Evolutionary conservation across 2,797 vertebrate genomes (phyloP), one percentile per base, ranked within the genome.

Genomic region (Pristis pectinata): DNA sequence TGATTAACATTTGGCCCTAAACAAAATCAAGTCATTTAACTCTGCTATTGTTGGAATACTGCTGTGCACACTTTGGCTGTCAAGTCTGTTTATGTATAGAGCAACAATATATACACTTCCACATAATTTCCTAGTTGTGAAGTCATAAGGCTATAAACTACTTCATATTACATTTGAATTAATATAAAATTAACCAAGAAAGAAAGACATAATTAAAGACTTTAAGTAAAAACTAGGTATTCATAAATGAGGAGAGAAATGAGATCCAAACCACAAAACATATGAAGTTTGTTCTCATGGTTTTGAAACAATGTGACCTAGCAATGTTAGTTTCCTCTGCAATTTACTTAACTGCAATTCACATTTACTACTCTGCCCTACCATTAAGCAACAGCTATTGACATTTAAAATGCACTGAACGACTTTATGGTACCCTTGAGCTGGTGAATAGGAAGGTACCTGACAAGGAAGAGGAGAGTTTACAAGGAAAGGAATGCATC

Each of bases 361-460:
- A 49, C 67, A 44, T 72, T 72, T 93, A 49, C 13, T 44, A 34
- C 24, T 44, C 1, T 0, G 24, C 13, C 44, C 6, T 19, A 27
- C 24, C 92, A 93, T 93, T 49, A 93, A 93, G 74, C 30, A 74
- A 74, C 41, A 74, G 27, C 72, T 93, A 53, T 53, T 74, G 44
- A 34, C 7, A 49, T 93, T 74, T 41, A 74, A 93, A 93, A 93
- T 76, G 24, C 30, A 34, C 24, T 49, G 9, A 49, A 93, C 7
- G 34, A 49, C 41, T 74, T 74, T 74, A 93, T 34, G 15, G 92
- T 53, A 93, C 64, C 24, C 70, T 93, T 74, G 13, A 70, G 61
- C 44, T 70, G 64, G 22, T 67, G 89, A 74, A 53, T 15, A 93
- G 56, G 1, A 74, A 74, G 27, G 41, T 72, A 53, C 6, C 37